Base-by-base conservation (phyloP, 2,113 vertebrate genomes). In the Hepsetus odoe region DNA sequence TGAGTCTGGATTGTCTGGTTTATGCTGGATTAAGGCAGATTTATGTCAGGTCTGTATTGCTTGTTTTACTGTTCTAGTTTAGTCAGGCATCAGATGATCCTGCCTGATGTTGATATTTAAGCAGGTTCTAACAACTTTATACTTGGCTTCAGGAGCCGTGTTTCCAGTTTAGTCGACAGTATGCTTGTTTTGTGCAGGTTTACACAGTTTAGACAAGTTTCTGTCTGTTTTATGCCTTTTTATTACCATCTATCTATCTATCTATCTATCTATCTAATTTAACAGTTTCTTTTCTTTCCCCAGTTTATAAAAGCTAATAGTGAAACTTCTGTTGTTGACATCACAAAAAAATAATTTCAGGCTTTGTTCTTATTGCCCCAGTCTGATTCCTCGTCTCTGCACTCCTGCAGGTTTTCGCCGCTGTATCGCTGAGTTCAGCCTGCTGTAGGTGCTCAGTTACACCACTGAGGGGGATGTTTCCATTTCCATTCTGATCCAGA, bases 401-500 rank as follows among this genome's bases (percentile, higher is more conserved):
- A 58, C 73, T 81, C 51, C 20, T 40, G 38, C 62, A 78, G 75
- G 75, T 78, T 67, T 58, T 56, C 16, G 20, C 14, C 30, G 20
- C 26, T 6, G 32, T 20, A 53, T 22, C 26, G 1, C 51, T 76
- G 30, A 55, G 18, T 26, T 33, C 11, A n/a, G 22, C 8, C 26
- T 12, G 49, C 26, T 18, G n/a, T 32, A 59, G 14, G 65, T 56
- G 49, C 35, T 68, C 24, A 68, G 13, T 68, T 8, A 58, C 74
- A 20, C 33, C 20, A 49, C 16, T 58, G 9, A 55, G 18, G 74
- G 28, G 40, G 42, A 56, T 74, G 42, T 35, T 65, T 82, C 6
- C 1, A 80, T 26, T 65, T 82, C 6, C 1, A 80, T 81, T 81
- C 84, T 88, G 86, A 89, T 67, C 79, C 86, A 85, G 77, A 46